These are phyloP conservation scores for Thalassarche chlororhynchos DNA, from an alignment of 2,113 vertebrate species.

Conservation along the genomic window DNA sequence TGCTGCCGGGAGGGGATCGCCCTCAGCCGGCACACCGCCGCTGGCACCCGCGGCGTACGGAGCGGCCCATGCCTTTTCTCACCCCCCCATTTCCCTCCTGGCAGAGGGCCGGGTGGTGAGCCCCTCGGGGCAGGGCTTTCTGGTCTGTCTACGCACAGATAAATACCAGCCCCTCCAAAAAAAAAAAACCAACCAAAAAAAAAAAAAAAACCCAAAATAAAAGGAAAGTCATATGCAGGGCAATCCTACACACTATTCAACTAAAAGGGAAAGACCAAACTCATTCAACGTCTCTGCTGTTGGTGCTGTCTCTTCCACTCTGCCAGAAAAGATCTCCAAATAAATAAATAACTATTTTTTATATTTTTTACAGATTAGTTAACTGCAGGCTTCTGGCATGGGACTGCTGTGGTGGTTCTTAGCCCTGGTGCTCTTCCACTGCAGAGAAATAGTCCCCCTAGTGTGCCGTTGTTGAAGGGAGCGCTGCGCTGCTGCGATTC, in stretches of 20 bases:
- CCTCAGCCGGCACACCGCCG: background rate
- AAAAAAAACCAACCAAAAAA: no score
- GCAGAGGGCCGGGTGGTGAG: background rate
- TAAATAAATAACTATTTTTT: background rate
- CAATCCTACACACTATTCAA: background rate
- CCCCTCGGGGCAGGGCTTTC: background rate
- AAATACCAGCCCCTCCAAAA: background rate
- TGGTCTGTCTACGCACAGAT: background rate
- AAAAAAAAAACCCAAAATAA: no score
- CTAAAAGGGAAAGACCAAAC: background rate
- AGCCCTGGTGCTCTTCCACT: background rate
- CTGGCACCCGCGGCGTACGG: background rate
- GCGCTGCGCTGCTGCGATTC: background rate
- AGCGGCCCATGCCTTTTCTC: no score
- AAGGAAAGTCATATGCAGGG: no score
- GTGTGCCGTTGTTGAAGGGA: background rate
- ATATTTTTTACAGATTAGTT: background rate
- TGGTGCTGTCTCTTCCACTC: background rate
- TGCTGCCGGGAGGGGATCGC: background rate
- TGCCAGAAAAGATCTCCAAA: background rate
- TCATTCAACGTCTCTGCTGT: background rate
- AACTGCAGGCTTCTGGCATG: background rate
- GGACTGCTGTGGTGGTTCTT: no score
- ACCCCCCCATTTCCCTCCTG: background rate
- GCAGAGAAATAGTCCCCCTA: slow-evolving; percentile 34